phyloP scores from a whole-genome alignment of 2,888 invertebrate species.

The Steromphala cineraria region DNA sequence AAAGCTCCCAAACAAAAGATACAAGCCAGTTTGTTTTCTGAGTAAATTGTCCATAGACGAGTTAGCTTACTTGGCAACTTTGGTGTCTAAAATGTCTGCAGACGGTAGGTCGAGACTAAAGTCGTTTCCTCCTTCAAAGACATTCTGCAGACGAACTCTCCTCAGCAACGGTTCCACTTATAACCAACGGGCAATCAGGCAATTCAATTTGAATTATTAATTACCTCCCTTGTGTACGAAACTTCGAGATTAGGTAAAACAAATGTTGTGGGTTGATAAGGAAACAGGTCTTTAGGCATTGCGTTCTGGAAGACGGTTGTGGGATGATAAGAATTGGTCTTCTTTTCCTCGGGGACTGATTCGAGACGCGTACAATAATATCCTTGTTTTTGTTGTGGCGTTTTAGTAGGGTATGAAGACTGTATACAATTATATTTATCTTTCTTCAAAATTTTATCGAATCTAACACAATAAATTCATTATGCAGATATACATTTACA shows the following conservation, averaged over 20 bases:
- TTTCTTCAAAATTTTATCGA: too few relatives aligned
- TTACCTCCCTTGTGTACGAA: background rate
- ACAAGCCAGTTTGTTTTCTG: conserved; percentile 7
- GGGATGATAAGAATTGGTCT: too few relatives aligned
- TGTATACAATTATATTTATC: too few relatives aligned
- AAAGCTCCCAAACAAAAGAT: background rate
- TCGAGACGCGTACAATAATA: too few relatives aligned
- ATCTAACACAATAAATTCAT: too few relatives aligned
- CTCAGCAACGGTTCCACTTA: background rate
- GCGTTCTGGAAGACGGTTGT: too few relatives aligned
- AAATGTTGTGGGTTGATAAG: background rate
- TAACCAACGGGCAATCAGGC: background rate
- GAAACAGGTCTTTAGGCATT: too few relatives aligned
- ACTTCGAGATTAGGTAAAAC: background rate
- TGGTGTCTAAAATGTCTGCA: background rate
- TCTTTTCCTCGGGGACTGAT: too few relatives aligned
- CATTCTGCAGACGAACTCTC: background rate
- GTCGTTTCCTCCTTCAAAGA: background rate
- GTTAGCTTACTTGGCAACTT: conserved; percentile 8
- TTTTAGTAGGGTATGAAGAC: too few relatives aligned
- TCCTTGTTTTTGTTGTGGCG: too few relatives aligned
- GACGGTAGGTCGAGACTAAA: background rate
- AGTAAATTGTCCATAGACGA: background rate
- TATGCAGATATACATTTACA: too few relatives aligned
- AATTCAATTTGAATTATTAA: conserved; percentile 2